Conservation (phyloP, 2,797 vertebrate genomes). For the Chrosomus eos region DNA sequence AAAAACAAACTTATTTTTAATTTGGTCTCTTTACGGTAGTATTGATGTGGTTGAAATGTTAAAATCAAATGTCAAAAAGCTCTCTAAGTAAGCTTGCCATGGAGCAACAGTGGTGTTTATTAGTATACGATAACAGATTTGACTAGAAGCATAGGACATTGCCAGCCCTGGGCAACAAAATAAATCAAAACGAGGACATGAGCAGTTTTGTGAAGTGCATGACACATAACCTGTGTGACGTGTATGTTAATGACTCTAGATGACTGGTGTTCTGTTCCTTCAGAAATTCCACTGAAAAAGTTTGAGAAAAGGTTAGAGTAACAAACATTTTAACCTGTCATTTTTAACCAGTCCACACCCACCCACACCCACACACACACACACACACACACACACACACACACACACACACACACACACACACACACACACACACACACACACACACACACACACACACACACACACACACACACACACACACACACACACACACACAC, state of each 20-base stretch:
- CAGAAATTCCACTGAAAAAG: slow-evolving; percentile 74
- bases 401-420: too few species aligned
- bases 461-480: too few species aligned
- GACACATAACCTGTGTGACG: slow-evolving; percentile 79
- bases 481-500: too few species aligned
- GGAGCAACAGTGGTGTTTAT: not conserved
- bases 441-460: too few species aligned
- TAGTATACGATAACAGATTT: not conserved
- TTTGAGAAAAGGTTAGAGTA: slow-evolving; percentile 1
- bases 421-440: too few species aligned
- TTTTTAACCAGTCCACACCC: not conserved
- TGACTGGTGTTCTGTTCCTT: slow-evolving; percentile 71
- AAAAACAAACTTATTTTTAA: too few species aligned
- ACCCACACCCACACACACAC: too few species aligned
- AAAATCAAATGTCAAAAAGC: not conserved
- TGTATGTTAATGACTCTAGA: slow-evolving; percentile 86
- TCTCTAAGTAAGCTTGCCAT: not conserved
- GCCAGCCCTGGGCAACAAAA: not conserved
- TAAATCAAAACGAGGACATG: not conserved
- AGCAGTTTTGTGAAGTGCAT: not conserved
- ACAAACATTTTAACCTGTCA: not conserved
- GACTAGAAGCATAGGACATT: not conserved
- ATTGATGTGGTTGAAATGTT: not conserved
- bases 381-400: too few species aligned
- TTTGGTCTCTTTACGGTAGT: not conserved